Conservation (phyloP, 2,113 vertebrate genomes). For the Oncorhynchus clarkii region DNA sequence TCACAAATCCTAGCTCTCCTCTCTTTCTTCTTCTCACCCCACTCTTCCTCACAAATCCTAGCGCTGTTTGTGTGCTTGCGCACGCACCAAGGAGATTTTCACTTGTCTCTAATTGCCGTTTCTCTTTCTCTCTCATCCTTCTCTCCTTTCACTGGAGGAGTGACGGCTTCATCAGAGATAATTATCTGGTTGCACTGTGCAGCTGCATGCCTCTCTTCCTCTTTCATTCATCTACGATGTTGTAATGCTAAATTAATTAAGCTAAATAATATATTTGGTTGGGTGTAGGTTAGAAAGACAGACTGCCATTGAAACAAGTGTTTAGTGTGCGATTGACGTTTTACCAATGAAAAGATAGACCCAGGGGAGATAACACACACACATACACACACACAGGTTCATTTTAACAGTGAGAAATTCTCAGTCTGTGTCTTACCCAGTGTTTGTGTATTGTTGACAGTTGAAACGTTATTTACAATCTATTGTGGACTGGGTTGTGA, state of each 20-base stretch:
- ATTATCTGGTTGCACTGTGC: slow-evolving; percentile 49
- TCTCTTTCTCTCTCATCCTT: not conserved
- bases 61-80: no score
- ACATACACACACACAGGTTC: not conserved
- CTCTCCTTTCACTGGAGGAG: slow-evolving; percentile 18
- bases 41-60: no score
- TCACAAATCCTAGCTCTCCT: no score
- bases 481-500: not conserved
- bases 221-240: slow-evolving; percentile 51
- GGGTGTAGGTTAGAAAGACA: slow-evolving; percentile 41
- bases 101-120: slow-evolving; percentile 37
- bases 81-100: not conserved
- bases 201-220: slow-evolving; percentile 11
- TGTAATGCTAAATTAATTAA: slow-evolving; percentile 59
- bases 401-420: not conserved
- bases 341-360: slow-evolving; percentile 16
- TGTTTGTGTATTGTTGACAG: not conserved
- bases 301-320: slow-evolving; percentile 17
- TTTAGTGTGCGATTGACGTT: slow-evolving; percentile 20
- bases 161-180: slow-evolving; percentile 59
- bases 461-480: not conserved
- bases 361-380: not conserved
- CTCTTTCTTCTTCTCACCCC: no score
- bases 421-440: not conserved
- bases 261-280: slow-evolving; percentile 56